Base-by-base conservation (phyloP, 2,797 vertebrate genomes). In the Microctenopoma lineatum region DNA sequence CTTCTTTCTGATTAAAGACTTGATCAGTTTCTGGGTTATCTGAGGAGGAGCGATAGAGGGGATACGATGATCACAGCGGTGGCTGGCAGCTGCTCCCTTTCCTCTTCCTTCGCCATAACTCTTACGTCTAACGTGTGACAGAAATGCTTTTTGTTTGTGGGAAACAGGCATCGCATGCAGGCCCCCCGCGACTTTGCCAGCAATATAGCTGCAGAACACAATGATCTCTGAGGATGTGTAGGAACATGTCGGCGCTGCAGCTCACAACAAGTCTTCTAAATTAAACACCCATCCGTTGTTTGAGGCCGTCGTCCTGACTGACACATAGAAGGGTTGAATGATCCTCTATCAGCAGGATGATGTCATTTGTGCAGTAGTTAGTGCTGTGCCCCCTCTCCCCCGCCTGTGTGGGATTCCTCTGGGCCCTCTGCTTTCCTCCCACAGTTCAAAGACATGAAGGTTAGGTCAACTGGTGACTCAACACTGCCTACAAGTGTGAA, bases 1-100 rank as follows among this genome's bases (percentile, higher is more conserved):
- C 73, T 69, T 45, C 65, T 70, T 13, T 39, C 54, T 80, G 62
- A 80, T 84, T 84, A 70, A 80, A 70, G 67, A 58, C 57, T 39
- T 66, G 75, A 84, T 87, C 75, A 72, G 53, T 65, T 67, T 61
- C 70, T 56, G 54, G 58, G 21, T 71, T 59, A 52, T 38, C 46
- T 39, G 61, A 63, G 45, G 53, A 75, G 66, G 65, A 63, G 29
- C 41, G 48, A 78, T 57, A 54, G 59, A 32, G 44, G 58, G 16
- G 69, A 55, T 52, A 18, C 42, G 42, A 52, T 50, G 55, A 65
- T 75, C 26, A 46, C 21, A 36, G 58, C 79, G 72, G 73, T 36
- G 12, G 57, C 56, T 27, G 59, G 58, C 74, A 79, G 74, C 45
- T 65, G 32, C 68, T 56, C 53, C 41, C 34, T 74, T 47, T 59